Base-by-base conservation (phyloP, 2,797 vertebrate species). In the Thalassophryne amazonica region DNA sequence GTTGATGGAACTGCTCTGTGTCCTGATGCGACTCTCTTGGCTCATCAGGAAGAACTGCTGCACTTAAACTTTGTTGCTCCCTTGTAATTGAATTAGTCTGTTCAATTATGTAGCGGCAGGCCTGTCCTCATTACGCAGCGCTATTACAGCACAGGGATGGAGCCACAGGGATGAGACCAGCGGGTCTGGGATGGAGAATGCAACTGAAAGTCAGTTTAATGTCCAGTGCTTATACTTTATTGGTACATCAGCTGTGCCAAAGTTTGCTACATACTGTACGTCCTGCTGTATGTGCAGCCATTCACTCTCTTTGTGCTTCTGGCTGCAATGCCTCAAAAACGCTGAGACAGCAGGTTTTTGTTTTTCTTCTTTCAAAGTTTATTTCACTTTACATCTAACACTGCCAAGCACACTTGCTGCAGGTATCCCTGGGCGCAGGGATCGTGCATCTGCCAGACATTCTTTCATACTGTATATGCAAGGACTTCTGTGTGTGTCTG, bases 61-160 rank as follows among this genome's bases (percentile, higher is more conserved):
- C 70, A 82, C 73, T 83, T 85, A 81, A 87, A 86, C 77, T 84
- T 78, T 76, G 82, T 74, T 84, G 78, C 74, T 83, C 60, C 60
- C 73, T 78, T 76, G 69, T 86, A 89, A 89, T 87, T 85, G 71
- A 88, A 89, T 87, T 82, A 85, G 67, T 62, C 73, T 82, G 68
- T 75, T 86, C 73, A 81, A 78, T 88, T 85, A 85, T 85, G 70
- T 75, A 39, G 73, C 64, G 53, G 73, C 70, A 75, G 73, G 71
- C 58, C 63, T 69, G 73, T 77, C 76, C 80, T 85, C 78, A 84
- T 86, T 83, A 78, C 69, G 49, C 60, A 55, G 63, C 62, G 64
- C 72, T 62, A 85, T 84, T 81, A 81, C 82, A 80, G 58, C 51
- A 64, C 3, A 15, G 43, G 58, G 47, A 72, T 36, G 56, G 62